Base-by-base conservation (phyloP, 1,140 invertebrate genomes). In the Nephotettix cincticeps region DNA sequence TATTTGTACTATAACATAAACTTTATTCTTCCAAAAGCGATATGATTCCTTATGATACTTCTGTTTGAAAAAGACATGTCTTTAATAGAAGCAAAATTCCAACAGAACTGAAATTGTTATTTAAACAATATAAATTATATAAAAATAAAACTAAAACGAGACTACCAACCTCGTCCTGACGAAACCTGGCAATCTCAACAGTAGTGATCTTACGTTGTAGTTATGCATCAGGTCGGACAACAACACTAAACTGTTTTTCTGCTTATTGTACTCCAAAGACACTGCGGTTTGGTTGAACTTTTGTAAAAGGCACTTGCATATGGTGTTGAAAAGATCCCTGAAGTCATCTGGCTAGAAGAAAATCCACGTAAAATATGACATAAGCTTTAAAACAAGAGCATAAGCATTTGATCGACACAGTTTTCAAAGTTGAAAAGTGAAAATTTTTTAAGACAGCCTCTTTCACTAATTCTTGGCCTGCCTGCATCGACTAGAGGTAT, bases 231-330 rank as follows among this genome's bases (percentile, higher is more conserved):
- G 6, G 27, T 61, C 56, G 1, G 6, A 25, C 21, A 61, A 61
- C 56, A 61, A 27, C 25, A 27, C 23, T 9, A 61, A 23, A 13
- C 13, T 14, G 28, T 4, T 13, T 27, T 25, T 61, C 56, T 61
- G 56, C n/a, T 61, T 61, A 21, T 4, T 25, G 23, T 61, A 61
- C 25, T 61, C 56, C 56, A 61, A 61, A 61, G 56, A 61, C 21
- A 27, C 56, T 61, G 56, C 4, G 25, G 56, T 61, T 61, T 27
- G 56, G 56, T 27, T 61, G 11, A 25, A 27, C 23, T 29, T 25
- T 27, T 28, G 56, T 61, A 27, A 29, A 61, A 61, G 56, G 56
- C 56, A 61, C 56, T 61, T 61, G 56, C 56, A 61, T n/a, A 61
- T 6, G 6, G 56, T 25, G 13, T 61, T 25, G 13, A 61, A 11